phyloP scores from a whole-genome alignment of 2,888 invertebrate species.

The Onthophagus sagittarius region DNA sequence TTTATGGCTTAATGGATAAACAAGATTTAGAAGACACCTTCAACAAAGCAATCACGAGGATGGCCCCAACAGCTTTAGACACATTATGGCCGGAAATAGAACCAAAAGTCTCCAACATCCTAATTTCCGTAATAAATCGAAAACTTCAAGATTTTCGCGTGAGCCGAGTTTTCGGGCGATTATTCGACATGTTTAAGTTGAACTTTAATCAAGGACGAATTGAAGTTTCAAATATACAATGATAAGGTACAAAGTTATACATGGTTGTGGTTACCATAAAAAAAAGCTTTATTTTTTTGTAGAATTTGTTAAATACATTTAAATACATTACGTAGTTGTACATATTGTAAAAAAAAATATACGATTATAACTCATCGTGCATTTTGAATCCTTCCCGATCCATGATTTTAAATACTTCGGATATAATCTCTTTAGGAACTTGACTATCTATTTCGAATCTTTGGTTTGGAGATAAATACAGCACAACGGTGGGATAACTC shows the following conservation, averaged over 20 bases:
- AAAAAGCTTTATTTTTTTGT: neutral
- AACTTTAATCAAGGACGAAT: slow-evolving; percentile 32
- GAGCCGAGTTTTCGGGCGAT: slow-evolving; percentile 41
- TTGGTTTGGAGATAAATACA: slow-evolving; percentile 46
- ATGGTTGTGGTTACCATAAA: neutral
- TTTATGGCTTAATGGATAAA: slow-evolving; percentile 45
- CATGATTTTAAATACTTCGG: slow-evolving; percentile 18
- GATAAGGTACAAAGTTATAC: neutral
- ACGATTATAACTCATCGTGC: slow-evolving; percentile 20
- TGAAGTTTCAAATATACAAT: slow-evolving; percentile 8
- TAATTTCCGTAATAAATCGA: slow-evolving; percentile 44
- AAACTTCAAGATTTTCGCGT: slow-evolving; percentile 43
- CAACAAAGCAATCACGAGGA: slow-evolving; percentile 44
- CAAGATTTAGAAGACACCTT: slow-evolving; percentile 42
- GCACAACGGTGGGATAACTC: slow-evolving; percentile 58
- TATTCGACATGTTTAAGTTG: slow-evolving; percentile 40
- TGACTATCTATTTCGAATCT: slow-evolving; percentile 22
- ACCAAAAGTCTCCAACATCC: slow-evolving; percentile 41
- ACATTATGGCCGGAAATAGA: slow-evolving; percentile 48
- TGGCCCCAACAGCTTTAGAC: slow-evolving; percentile 46
- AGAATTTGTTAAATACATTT: neutral
- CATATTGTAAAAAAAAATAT: neutral
- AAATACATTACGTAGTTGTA: neutral
- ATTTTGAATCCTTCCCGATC: neutral
- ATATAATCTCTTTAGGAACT: slow-evolving; percentile 21